Evolutionary conservation across 2,113 vertebrate species (phyloP).

Genomic region (Oryzias woworae): DNA sequence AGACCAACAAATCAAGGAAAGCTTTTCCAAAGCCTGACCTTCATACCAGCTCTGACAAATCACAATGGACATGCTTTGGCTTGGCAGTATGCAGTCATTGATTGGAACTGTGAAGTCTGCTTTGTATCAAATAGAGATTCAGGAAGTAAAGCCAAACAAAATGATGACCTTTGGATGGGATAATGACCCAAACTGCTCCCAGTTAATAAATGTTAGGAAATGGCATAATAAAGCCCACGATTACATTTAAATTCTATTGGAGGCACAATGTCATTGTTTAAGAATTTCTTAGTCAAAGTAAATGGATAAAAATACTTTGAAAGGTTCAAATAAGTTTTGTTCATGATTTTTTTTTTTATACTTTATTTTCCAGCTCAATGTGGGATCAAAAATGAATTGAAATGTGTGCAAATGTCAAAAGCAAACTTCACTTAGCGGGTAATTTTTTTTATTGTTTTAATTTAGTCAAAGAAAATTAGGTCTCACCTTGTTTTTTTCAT

Average conservation of each 20-base stretch:
- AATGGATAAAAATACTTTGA: background rate
- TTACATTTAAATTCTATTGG: background rate
- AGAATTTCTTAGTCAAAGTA: background rate
- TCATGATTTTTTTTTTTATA: background rate
- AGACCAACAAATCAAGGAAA: constrained; percentile 1
- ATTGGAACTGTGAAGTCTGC: constrained; percentile 2
- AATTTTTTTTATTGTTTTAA: background rate
- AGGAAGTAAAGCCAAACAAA: constrained; percentile 4
- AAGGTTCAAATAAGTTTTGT: no score
- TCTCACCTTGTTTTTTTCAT: no score
- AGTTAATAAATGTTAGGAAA: background rate
- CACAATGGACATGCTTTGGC: constrained; percentile 1
- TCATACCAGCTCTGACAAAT: constrained; percentile 14
- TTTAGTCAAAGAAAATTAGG: no score
- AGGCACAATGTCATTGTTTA: background rate
- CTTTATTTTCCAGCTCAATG: background rate
- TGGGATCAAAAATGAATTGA: background rate
- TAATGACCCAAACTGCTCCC: constrained; percentile 1
- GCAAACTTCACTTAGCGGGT: background rate
- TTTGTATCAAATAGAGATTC: constrained; percentile 10
- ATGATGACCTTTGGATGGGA: background rate
- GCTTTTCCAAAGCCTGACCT: constrained; percentile 3
- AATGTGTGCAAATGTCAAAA: background rate
- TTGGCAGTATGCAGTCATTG: constrained; percentile 11
- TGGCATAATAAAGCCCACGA: background rate